phyloP scores from a whole-genome alignment of 2,113 vertebrate genomes.

The Cebus imitator region DNA sequence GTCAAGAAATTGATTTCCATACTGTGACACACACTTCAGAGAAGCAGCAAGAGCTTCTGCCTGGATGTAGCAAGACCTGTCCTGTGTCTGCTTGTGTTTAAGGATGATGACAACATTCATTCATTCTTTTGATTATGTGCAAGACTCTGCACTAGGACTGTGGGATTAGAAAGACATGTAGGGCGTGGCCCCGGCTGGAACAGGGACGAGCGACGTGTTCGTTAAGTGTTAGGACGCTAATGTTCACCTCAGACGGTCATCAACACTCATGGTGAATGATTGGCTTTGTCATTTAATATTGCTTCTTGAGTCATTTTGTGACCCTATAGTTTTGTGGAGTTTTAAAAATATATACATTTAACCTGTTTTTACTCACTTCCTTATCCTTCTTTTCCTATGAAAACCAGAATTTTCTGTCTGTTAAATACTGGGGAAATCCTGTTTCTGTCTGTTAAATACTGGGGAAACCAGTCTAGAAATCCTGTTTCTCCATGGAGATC shows the following conservation, averaged over 20 bases:
- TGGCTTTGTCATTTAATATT: not conserved
- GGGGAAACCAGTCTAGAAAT: not conserved
- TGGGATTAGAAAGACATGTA: not conserved
- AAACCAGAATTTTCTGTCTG: not conserved
- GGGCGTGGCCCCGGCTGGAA: not conserved
- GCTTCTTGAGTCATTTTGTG: not conserved
- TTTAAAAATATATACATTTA: not conserved
- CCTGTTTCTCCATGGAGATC: not conserved
- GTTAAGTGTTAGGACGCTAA: rapidly evolving
- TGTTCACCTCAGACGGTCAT: not conserved
- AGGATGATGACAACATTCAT: too few relatives aligned
- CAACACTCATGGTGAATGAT: not conserved
- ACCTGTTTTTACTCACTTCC: not conserved
- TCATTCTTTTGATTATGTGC: not conserved
- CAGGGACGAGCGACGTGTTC: not conserved
- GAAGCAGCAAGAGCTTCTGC: not conserved
- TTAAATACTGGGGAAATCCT: not conserved
- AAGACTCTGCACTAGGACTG: not conserved
- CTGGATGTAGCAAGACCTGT: not conserved
- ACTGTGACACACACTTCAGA: not conserved
- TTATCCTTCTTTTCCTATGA: not conserved
- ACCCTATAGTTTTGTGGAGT: not conserved
- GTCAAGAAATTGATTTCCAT: not conserved
- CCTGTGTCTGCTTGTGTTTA: not conserved
- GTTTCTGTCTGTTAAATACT: not conserved